These are phyloP conservation scores for Coleophora deauratella DNA, from an alignment of 2,888 invertebrate genomes.

Conservation along the genomic window DNA sequence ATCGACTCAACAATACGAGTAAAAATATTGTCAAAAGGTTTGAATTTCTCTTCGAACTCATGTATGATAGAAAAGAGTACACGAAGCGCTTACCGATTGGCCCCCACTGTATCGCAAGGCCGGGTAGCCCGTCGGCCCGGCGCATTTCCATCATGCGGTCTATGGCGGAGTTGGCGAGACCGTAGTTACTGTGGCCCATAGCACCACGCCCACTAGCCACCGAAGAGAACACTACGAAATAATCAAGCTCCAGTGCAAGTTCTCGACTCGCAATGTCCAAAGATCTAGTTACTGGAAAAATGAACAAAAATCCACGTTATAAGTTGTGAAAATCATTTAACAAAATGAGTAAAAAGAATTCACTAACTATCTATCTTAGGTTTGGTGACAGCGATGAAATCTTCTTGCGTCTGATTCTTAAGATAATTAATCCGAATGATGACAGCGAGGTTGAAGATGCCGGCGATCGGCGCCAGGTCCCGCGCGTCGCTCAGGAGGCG, in stretches of 20 bases:
- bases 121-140: constrained; percentile 88
- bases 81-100: constrained; percentile 99
- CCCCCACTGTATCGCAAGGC: no score
- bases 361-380: no score
- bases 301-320: no score
- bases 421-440: constrained; percentile 84
- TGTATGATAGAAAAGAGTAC: not conserved
- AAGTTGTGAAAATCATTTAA: no score
- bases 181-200: constrained; percentile 97
- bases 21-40: no score
- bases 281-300: no score
- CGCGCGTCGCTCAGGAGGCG: no score
- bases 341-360: no score
- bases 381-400: constrained; percentile 85
- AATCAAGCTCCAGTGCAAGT: constrained; percentile 86
- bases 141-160: constrained; percentile 90
- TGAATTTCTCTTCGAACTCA: no score
- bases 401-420: constrained; percentile 86
- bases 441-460: no score
- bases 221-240: constrained; percentile 97
- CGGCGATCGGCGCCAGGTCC: no score
- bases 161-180: constrained; percentile 97
- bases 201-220: constrained; percentile 98
- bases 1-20: no score
- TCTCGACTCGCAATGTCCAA: constrained; percentile 87